Base-by-base conservation (phyloP, 2,113 vertebrate genomes). In the Petromus typicus region DNA sequence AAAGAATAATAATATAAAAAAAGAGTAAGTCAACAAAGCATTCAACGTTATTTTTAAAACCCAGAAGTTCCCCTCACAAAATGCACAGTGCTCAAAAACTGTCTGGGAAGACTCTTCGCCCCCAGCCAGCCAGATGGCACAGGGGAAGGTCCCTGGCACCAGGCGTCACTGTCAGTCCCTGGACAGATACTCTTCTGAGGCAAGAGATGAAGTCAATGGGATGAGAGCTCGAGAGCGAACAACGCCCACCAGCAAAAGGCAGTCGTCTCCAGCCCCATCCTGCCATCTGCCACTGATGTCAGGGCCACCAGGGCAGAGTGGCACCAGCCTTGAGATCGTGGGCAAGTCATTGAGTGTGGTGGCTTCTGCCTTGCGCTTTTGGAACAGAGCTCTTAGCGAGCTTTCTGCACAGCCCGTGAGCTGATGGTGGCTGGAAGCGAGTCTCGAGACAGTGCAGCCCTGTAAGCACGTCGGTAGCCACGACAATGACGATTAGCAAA, bases 221-320 rank as follows among this genome's bases (percentile, higher is more conserved):
- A 97, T 7, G 51, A 94, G 97, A 84, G 66, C 84, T 48, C 45
- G 37, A 96, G 93, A 96, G 92, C 96, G 98, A 98, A 98, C 98
- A 98, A 98, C 98, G 95, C 97, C 96, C 34, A 16, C 71, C 96
- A 96, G 94, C 97, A 97, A 92, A 84, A 96, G 97, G 79, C 97
- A 90, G 98, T 97, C 92, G 96, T 94, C 95, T 96, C 97, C 83
- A 89, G 97, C 98, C 94, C 97, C 96, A 97, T 96, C 91, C 89
- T 85, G 96, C 98, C 98, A 96, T 97, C 97, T 95, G 97, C 95
- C 96, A 90, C 43, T 7, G 69, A 89, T 1, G 20, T 2, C 82
- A 75, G 84, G 88, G 57, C 16, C 5, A 13, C 78, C 32, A 67
- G 5, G 86, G 66, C 86, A 91, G 45, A 63, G 64, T 86, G 87